Base-by-base conservation (phyloP, 2,113 vertebrate genomes). In the Aldabrachelys gigantea region DNA sequence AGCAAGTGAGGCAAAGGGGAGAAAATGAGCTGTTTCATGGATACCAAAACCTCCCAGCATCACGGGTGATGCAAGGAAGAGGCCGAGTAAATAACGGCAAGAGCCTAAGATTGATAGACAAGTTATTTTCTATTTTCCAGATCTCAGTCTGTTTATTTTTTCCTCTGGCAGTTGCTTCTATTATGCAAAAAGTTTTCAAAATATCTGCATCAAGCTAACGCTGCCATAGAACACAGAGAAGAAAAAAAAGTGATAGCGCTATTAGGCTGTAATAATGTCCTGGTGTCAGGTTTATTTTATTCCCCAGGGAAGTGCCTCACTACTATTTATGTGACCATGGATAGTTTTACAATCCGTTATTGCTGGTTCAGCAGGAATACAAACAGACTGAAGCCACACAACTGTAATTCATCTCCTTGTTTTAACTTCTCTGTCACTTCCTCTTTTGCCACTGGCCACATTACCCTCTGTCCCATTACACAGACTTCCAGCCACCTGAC, bases 1-100 rank as follows among this genome's bases (percentile, higher is more conserved):
- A 72, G n/a, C 27, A 87, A n/a, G 87, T 89, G 90, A 94, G 69
- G 31, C 5, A 88, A 87, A 82, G 69, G 82, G 87, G 62, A 90
- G 91, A 95, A 92, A 96, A 65, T 5, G 84, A 87, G 83, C 76
- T 65, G 57, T 94, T 97, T 96, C 89, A 81, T 89, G 54, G 96
- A 80, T 59, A 21, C 91, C 25, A 1, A 75, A 89, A 50, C 4
- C 94, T 91, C 89, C 87, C 85, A 88, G 59, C 89, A 53, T 56
- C 88, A 25, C 89, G 16, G 82, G 79, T 69, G 12, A 0, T 5
- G 2, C 38, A 0, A 27, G 59, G 82, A 92, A n/a, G 88, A 65
- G 84, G 69, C n/a, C 19, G 14, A 19, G 65, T 72, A 38, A 38
- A 22, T 12, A 38, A 65, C 75, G 24, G 91, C 90, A 95, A 95